phyloP scores from a whole-genome alignment of 1,140 invertebrate genomes.

The Lucilia sericata region DNA sequence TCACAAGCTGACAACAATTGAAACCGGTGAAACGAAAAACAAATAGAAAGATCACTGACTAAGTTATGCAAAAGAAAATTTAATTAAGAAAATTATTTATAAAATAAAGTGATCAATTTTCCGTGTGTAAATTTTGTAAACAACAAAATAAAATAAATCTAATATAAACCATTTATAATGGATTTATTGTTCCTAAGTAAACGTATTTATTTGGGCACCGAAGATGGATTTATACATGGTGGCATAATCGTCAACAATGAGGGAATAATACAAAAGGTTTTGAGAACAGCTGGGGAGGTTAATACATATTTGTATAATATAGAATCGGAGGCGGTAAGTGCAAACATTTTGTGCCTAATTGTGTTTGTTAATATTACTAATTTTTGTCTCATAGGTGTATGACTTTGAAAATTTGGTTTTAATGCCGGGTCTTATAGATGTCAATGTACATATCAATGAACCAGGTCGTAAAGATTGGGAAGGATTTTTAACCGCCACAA shows the following conservation, averaged over 20 bases:
- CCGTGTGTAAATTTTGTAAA: too few relatives aligned
- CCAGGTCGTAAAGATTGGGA: slow-evolving; percentile 83
- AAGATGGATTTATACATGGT: slow-evolving; percentile 54
- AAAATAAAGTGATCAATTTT: too few relatives aligned
- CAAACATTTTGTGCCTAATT: too few relatives aligned
- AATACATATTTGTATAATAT: slow-evolving; percentile 64
- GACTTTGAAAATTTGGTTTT: slow-evolving; percentile 74
- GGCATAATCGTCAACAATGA: slow-evolving; percentile 64
- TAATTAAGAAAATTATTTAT: neutral
- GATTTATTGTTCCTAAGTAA: slow-evolving; percentile 65
- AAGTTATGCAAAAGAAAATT: slow-evolving; percentile 22
- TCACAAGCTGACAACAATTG: neutral
- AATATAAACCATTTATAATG: slow-evolving; percentile 49
- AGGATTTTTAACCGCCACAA: slow-evolving; percentile 77
- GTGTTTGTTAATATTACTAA: too few relatives aligned
- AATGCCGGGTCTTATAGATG: slow-evolving; percentile 87
- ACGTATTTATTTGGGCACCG: slow-evolving; percentile 60
- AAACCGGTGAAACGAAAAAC: neutral
- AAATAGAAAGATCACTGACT: neutral
- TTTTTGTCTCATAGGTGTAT: slow-evolving; percentile 62
- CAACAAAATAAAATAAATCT: neutral
- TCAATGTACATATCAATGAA: slow-evolving; percentile 90
- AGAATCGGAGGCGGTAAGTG: slow-evolving; percentile 62
- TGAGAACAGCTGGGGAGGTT: slow-evolving; percentile 58
- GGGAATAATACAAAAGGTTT: slow-evolving; percentile 59